These are phyloP conservation scores for Drosophila lacteicornis DNA, from an alignment of 1,140 invertebrate species.

Conservation along the genomic window DNA sequence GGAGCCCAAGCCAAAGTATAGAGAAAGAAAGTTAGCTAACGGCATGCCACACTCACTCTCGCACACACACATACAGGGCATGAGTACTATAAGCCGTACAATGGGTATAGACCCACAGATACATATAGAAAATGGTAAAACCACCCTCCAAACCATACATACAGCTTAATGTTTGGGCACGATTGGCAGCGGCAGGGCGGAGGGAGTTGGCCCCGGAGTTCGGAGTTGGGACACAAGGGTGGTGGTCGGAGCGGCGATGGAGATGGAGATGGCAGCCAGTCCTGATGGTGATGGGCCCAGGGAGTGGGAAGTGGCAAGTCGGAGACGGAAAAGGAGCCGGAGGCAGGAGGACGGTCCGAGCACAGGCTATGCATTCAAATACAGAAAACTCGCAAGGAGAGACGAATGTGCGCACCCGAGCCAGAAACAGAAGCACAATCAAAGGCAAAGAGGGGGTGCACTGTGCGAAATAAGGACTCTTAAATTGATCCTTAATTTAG, in stretches of 20 bases:
- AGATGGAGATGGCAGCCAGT: conserved; percentile 39
- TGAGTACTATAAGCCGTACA: conserved; percentile 69
- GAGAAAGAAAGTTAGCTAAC: conserved; percentile 74
- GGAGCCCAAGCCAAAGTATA: conserved; percentile 50
- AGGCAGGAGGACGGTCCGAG: conserved; percentile 55
- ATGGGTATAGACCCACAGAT: conserved; percentile 53
- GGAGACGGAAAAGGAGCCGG: conserved; percentile 18
- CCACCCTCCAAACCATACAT: conserved; percentile 63
- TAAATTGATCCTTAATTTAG: not conserved
- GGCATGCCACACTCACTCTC: conserved; percentile 54
- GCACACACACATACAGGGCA: conserved; percentile 38
- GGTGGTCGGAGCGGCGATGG: conserved; percentile 39
- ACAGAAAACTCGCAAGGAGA: conserved; percentile 73
- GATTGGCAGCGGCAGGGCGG: conserved; percentile 50
- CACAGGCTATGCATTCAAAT: conserved; percentile 75
- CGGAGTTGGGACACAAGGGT: conserved; percentile 25
- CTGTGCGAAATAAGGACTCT: conserved; percentile 3
- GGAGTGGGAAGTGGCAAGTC: conserved; percentile 18
- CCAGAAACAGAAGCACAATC: conserved; percentile 52
- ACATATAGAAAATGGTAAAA: conserved; percentile 79
- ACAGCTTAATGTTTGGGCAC: conserved; percentile 67
- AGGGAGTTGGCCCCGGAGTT: conserved; percentile 23
- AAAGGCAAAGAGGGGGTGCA: conserved; percentile 33
- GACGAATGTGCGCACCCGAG: conserved; percentile 74
- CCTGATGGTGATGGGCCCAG: conserved; percentile 23